phyloP scores from a whole-genome alignment of 2,113 vertebrate species.

The Microcebus lehilahytsara region DNA sequence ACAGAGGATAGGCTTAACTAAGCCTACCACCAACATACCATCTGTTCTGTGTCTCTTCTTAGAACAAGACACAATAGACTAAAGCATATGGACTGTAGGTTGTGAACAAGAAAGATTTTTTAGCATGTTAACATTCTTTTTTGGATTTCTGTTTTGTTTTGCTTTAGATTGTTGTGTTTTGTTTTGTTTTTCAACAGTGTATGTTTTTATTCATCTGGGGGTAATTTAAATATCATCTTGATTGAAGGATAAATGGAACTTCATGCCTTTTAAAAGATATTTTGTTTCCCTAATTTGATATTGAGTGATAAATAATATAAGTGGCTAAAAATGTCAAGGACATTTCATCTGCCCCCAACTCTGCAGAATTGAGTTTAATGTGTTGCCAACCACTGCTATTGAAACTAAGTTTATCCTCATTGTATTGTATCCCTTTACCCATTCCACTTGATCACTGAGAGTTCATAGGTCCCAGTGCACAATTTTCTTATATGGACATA shows the following conservation, averaged over 20 bases:
- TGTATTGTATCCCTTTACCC: not conserved
- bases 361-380: not conserved
- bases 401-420: not conserved
- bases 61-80: conserved; percentile 65
- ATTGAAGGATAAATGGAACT: conserved; percentile 12
- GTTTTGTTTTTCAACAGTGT: conserved; percentile 66
- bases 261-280: not conserved
- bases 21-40: conserved; percentile 55
- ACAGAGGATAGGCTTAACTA: conserved; percentile 41
- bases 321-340: not conserved
- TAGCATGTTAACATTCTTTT: conserved; percentile 41
- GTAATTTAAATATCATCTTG: conserved; percentile 39
- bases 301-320: not conserved
- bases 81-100: conserved; percentile 58
- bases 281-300: conserved; percentile 8
- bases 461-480: not conserved
- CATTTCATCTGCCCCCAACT: not conserved
- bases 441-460: not conserved
- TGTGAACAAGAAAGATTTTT: conserved; percentile 44
- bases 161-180: conserved; percentile 66
- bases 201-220: conserved; percentile 38
- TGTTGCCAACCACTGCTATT: not conserved
- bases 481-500: not conserved
- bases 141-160: conserved; percentile 61
- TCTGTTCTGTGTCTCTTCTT: conserved; percentile 63